A percentile compares a stretch with the other conserved stretches of the same genome.
These are phyloP conservation scores for Epizoanthus stellaris DNA, from an alignment of 92 coral and sea anemone genomes.

Conservation along the genomic window DNA sequence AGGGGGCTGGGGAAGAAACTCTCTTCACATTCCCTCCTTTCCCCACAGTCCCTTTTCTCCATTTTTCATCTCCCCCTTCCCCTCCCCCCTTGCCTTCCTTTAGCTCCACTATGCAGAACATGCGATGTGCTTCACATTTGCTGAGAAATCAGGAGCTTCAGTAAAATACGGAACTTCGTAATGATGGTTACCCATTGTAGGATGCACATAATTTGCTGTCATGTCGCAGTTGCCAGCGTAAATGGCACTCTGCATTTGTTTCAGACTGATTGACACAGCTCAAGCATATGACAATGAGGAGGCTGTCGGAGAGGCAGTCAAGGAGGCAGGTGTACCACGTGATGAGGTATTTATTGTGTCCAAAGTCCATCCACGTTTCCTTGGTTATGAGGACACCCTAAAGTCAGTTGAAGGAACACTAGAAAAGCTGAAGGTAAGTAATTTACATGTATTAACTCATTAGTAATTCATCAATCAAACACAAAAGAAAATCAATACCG, in stretches of 20 bases:
- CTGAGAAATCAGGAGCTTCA: not conserved
- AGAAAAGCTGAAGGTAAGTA: slow-evolving; percentile 76
- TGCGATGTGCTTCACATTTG: no score
- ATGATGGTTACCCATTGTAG: not conserved
- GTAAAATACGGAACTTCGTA: not conserved
- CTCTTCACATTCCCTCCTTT: no score
- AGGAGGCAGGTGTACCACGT: slow-evolving; percentile 79
- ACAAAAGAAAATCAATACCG: no score
- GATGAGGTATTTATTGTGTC: slow-evolving; percentile 87
- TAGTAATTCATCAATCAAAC: not conserved
- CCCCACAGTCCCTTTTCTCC: no score
- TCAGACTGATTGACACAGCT: slow-evolving; percentile 91
- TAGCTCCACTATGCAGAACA: no score
- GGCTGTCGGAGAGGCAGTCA: slow-evolving; percentile 80
- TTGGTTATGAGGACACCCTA: slow-evolving; percentile 82
- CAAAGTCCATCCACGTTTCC: slow-evolving; percentile 85
- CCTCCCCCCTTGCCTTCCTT: no score
- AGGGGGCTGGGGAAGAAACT: no score
- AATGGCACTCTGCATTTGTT: not conserved
- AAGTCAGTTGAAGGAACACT: slow-evolving; percentile 85
- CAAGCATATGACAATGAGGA: slow-evolving; percentile 90
- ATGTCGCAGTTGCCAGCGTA: not conserved
- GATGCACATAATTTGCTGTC: not conserved
- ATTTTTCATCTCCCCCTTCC: no score
- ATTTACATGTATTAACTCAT: no score